phyloP scores from a whole-genome alignment of 2,113 vertebrate species.

The Halichoeres trimaculatus region DNA sequence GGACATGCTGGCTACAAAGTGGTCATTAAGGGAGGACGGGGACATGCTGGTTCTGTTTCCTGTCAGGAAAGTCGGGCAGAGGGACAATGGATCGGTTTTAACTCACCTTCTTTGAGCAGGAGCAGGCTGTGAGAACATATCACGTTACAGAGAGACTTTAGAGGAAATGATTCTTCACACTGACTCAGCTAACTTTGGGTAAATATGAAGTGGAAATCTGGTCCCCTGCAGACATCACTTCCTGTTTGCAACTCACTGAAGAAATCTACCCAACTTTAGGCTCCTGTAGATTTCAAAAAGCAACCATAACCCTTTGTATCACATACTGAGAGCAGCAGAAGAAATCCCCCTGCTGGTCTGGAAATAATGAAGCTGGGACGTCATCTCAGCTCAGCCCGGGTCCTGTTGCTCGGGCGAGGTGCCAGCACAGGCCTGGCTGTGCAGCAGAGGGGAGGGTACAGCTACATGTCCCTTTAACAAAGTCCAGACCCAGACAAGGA shows the following conservation, averaged over 20 bases:
- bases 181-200: not conserved
- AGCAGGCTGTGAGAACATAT: too few relatives aligned
- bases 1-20: slow-evolving; percentile 49
- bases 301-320: too few relatives aligned
- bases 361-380: slow-evolving; percentile 11
- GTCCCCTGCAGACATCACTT: too few relatives aligned
- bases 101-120: not conserved
- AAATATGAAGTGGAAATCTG: too few relatives aligned
- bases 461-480: slow-evolving; percentile 21
- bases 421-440: slow-evolving; percentile 18
- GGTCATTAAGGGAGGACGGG: slow-evolving; percentile 37
- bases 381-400: slow-evolving; percentile 27
- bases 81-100: slow-evolving; percentile 3
- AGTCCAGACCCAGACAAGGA: slow-evolving; percentile 32
- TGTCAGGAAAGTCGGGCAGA: slow-evolving; percentile 24
- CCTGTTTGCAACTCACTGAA: too few relatives aligned
- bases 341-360: slow-evolving; percentile 7
- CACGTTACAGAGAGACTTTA: too few relatives aligned
- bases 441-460: not conserved
- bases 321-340: not conserved
- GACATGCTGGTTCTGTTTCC: slow-evolving; percentile 15
- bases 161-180: not conserved
- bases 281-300: too few relatives aligned
- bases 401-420: not conserved
- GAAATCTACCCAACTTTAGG: too few relatives aligned